Evolutionary conservation across 2,888 invertebrate genomes (phyloP).

Genomic region (Drosophila picticornis): DNA sequence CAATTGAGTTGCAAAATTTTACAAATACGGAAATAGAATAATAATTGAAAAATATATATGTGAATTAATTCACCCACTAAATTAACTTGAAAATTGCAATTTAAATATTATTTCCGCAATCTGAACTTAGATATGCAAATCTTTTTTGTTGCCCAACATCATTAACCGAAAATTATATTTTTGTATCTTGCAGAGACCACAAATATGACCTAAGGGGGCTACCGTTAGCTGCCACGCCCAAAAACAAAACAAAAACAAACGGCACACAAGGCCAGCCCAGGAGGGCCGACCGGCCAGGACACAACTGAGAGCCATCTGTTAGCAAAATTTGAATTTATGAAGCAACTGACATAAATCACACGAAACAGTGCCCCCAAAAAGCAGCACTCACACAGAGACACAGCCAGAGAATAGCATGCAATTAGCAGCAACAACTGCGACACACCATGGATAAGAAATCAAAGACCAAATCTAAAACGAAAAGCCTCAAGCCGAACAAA

Average conservation of each 20-base stretch:
- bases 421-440: constrained; percentile 45
- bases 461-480: constrained; percentile 79
- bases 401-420: constrained; percentile 38
- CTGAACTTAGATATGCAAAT: not conserved
- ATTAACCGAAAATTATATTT: constrained; percentile 12
- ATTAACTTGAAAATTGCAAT: not conserved
- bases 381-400: constrained; percentile 15
- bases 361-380: constrained; percentile 23
- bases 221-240: constrained; percentile 5
- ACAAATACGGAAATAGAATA: constrained; percentile 15
- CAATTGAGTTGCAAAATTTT: constrained; percentile 33
- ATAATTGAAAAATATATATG: not conserved
- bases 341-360: constrained; percentile 60
- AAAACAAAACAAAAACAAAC: not conserved
- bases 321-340: constrained; percentile 52
- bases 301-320: constrained; percentile 39
- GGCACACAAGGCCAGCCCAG: constrained; percentile 24
- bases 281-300: constrained; percentile 24
- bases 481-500: constrained; percentile 80
- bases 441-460: constrained; percentile 72
- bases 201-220: constrained; percentile 38
- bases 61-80: not conserved
- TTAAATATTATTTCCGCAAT: not conserved
- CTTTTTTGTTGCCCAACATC: not conserved
- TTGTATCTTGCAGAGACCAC: constrained; percentile 21